Percentiles rank a stretch among this genome's conserved stretches.
These are phyloP conservation scores for Isichthys henryi DNA, from an alignment of 2,113 vertebrate genomes.

Conservation along the genomic window DNA sequence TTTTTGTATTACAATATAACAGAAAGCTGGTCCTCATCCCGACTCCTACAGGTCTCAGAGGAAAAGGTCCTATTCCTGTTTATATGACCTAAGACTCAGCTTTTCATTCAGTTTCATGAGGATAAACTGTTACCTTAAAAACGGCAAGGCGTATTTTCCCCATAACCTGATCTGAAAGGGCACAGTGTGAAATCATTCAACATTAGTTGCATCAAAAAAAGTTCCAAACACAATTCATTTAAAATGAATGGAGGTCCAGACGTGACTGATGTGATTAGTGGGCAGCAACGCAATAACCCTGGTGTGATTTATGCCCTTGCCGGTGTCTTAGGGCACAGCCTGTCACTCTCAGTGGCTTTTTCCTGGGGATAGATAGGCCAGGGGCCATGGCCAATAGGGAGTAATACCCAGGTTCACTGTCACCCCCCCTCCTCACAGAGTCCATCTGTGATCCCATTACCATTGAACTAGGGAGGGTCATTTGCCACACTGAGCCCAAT, in stretches of 20 bases:
- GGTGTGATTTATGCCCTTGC: slow-evolving; percentile 47
- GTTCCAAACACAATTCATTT: slow-evolving; percentile 53
- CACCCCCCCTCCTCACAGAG: slow-evolving; percentile 15
- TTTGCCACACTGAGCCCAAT: slow-evolving; percentile 4
- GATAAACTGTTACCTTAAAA: neutral
- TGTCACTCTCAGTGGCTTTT: slow-evolving; percentile 24
- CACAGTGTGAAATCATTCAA: neutral
- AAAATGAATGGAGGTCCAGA: slow-evolving; percentile 50
- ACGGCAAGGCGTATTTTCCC: neutral
- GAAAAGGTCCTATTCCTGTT: neutral
- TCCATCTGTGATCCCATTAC: slow-evolving; percentile 15
- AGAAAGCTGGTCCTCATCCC: neutral
- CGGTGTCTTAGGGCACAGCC: slow-evolving; percentile 14
- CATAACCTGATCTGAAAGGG: neutral
- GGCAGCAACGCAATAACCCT: slow-evolving; percentile 27
- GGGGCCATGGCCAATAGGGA: neutral
- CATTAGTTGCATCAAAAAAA: neutral
- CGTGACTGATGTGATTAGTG: slow-evolving; percentile 57
- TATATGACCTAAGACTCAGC: neutral
- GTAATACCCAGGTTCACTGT: neutral
- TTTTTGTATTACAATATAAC: neutral
- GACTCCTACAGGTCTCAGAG: neutral
- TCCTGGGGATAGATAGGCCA: neutral
- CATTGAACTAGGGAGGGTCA: slow-evolving; percentile 17
- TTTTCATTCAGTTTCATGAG: neutral